Evolutionary conservation across 2,888 invertebrate genomes (phyloP), one percentile per base, ranked within the genome.

Genomic region (Emmelina monodactyla): DNA sequence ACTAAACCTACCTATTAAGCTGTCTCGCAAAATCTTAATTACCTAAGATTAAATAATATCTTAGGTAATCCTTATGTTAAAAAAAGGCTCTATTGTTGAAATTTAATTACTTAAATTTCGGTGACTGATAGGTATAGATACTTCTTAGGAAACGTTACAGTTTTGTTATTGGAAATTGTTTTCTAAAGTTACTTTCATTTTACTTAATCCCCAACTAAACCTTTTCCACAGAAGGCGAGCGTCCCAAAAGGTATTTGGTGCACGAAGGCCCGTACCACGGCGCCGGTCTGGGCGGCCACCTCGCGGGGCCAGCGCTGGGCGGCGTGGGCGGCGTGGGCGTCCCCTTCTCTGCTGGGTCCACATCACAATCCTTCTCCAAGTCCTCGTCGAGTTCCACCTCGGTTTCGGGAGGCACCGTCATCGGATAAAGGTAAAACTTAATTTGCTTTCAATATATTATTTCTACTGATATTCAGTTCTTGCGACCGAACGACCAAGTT

Each of bases 381-480:
- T 61, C 70, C 1, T 59, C 61, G 1, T 64, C 70, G 9, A 66
- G 61, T 37, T 55, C 70, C 11, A 64, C 63, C 32, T 66, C 62
- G 1, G 50, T 54, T 1, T 60, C 66, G 1, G 49, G 54, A 3
- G 39, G 38, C 16, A 35, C 35, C 9, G 39, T 22, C 1, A 35
- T 40, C 5, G 46, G 48, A 15, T 45, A 40, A 43, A 14, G 28
- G 9, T 28, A 40, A 43, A 31, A 33, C 34, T 41, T 33, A 16
- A 15, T 30, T 30, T 15, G 7, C 1, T 32, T 13, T 13, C n/a
- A n/a, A n/a, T n/a, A n/a, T n/a, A n/a, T 37, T 33, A 29, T 38
- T 38, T 34, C 34, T 36, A 34, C 28, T 40, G 6, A 15, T 28
- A 9, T 3, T n/a, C n/a, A n/a, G n/a, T n/a, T n/a, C n/a, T n/a